phyloP scores from a whole-genome alignment of 2,888 invertebrate genomes.

The Dermolepida albohirtum region DNA sequence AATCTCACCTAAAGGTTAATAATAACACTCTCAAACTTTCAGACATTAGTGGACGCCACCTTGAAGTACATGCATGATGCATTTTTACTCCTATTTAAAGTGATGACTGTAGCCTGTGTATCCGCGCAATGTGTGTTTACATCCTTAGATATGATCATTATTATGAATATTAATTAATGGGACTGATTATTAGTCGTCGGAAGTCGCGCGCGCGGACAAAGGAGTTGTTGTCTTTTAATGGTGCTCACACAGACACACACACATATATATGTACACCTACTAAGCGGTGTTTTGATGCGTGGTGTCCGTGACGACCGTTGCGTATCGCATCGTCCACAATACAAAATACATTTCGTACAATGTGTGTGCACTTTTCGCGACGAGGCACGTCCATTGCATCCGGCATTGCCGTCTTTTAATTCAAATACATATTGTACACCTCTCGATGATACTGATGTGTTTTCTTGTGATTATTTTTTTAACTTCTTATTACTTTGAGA shows the following conservation, averaged over 20 bases:
- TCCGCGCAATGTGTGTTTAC: constrained; percentile 5
- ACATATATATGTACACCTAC: too few relatives aligned
- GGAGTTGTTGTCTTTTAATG: constrained; percentile 45
- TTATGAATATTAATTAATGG: constrained; percentile 49
- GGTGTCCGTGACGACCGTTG: constrained; percentile 23
- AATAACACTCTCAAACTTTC: too few relatives aligned
- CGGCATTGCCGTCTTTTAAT: constrained; percentile 39
- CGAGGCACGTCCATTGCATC: constrained; percentile 40
- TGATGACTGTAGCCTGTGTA: too few relatives aligned
- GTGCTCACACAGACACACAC: constrained; percentile 22
- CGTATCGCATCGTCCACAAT: constrained; percentile 15
- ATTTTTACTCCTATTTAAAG: too few relatives aligned
- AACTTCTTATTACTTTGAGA: too few relatives aligned
- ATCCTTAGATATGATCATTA: constrained; percentile 28
- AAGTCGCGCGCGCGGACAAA: constrained; percentile 46
- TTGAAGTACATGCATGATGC: too few relatives aligned
- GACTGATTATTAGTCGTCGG: constrained; percentile 50
- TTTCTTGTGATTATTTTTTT: too few relatives aligned
- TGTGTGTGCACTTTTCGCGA: constrained; percentile 39
- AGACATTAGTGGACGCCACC: too few relatives aligned
- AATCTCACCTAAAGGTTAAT: too few relatives aligned
- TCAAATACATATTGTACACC: constrained; percentile 19
- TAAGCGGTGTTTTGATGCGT: constrained; percentile 40
- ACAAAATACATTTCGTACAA: constrained; percentile 13
- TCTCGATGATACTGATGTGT: too few relatives aligned